Base-by-base conservation (phyloP, 2,797 vertebrate species). In the Chromobotia macracanthus region DNA sequence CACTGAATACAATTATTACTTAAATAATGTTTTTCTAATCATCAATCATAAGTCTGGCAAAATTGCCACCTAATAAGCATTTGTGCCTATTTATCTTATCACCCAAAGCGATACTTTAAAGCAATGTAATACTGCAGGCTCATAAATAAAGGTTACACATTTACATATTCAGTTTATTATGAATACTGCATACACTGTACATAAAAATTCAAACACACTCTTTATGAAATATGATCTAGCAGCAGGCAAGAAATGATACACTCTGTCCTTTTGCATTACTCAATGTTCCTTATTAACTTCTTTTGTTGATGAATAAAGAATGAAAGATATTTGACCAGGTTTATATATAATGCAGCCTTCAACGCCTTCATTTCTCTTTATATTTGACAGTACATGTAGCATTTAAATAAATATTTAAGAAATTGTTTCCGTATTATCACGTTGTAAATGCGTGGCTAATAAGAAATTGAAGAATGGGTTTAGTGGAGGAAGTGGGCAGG, bases 121-220 rank as follows among this genome's bases (percentile, higher is more conserved):
- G 87, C 83, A 90, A 13, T 84, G 87, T 74, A 89, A 87, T 87
- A 89, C 87, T 90, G 88, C 88, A 82, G 84, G 56, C 89, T 92
- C 92, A 93, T 94, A 94, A 94, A 94, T 94, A 93, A 93, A 93
- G 90, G 89, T 91, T 91, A 90, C 87, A 85, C 90, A 93, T 94
- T 94, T 94, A 92, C 92, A 94, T 94, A 93, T 93, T 92, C 91
- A 93, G 92, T 93, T 92, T 91, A 94, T 93, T 91, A 93, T 91
- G 88, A 92, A 93, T 92, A 94, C 92, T 92, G 90, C 90, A 91
- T 91, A 91, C 90, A 92, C 91, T 92, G 90, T 91, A 92, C 92
- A 93, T 93, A 92, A 93, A 94, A 92, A 94, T 93, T 93, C 90
- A 93, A 93, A 93, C 91, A 90, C 89, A 89, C 88, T 89, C 85